These are phyloP conservation scores for Sipha maydis DNA, from an alignment of 2,888 invertebrate genomes.

Conservation along the genomic window DNA sequence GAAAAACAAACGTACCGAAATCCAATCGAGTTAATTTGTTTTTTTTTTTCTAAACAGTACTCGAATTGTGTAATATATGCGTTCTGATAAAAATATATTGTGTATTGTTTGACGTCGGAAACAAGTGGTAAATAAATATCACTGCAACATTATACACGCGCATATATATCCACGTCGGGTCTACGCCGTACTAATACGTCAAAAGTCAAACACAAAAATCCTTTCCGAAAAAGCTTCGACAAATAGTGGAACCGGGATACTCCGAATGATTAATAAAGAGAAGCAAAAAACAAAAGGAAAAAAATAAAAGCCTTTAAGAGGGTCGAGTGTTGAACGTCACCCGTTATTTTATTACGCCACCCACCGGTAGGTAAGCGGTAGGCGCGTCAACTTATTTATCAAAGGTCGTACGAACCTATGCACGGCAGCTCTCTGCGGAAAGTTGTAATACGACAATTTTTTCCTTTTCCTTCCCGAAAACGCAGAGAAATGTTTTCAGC, in stretches of 20 bases:
- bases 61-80: no score
- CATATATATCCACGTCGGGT: no score
- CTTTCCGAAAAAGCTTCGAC: neutral
- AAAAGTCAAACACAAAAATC: neutral
- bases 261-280: neutral
- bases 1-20: no score
- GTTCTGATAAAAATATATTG: no score
- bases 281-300: neutral
- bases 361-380: neutral
- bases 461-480: neutral
- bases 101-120: no score
- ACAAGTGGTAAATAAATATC: no score
- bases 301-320: neutral
- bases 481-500: neutral
- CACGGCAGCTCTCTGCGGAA: neutral
- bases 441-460: neutral
- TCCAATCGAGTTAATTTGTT: no score
- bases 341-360: neutral
- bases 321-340: conserved; percentile 17
- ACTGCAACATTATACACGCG: neutral
- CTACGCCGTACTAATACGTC: neutral
- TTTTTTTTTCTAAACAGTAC: no score
- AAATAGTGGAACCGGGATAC: neutral
- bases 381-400: conserved; percentile 4
- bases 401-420: conserved; percentile 1